A percentile compares a stretch with the other conserved stretches of the same genome.
These are phyloP conservation scores for Phrynosoma blainvillii DNA, from an alignment of 2,113 vertebrate genomes.

Conservation along the genomic window DNA sequence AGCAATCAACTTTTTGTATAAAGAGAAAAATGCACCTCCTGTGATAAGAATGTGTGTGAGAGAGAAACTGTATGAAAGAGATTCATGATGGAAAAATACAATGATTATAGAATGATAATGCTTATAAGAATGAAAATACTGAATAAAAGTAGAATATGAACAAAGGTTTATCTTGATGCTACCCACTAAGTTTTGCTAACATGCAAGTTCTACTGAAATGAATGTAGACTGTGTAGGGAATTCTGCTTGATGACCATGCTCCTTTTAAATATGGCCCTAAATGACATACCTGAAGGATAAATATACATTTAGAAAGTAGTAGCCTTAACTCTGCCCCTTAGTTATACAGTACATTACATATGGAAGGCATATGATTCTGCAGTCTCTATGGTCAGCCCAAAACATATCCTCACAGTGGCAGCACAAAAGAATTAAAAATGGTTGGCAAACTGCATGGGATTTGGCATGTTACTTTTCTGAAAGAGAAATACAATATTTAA, in stretches of 20 bases:
- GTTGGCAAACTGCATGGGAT: not conserved
- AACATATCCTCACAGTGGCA: not conserved
- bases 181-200: not conserved
- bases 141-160: not conserved
- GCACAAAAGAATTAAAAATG: not conserved
- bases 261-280: not conserved
- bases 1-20: slow-evolving; percentile 24
- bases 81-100: slow-evolving; percentile 34
- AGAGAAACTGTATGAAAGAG: not conserved
- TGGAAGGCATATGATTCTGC: not conserved
- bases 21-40: slow-evolving; percentile 23
- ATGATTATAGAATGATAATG: slow-evolving; percentile 5
- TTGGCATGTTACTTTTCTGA: not conserved
- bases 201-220: not conserved
- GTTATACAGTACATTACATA: not conserved
- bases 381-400: not conserved
- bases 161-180: not conserved
- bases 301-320: not conserved
- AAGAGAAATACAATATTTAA: not conserved
- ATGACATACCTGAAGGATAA: not conserved
- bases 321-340: not conserved
- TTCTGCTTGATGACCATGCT: not conserved
- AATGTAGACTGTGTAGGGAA: not conserved
- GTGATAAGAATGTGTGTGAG: not conserved
- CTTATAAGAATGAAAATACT: slow-evolving; percentile 16